These are phyloP conservation scores for Chymomyza amoena DNA, from an alignment of 2,888 invertebrate species.

Conservation along the genomic window DNA sequence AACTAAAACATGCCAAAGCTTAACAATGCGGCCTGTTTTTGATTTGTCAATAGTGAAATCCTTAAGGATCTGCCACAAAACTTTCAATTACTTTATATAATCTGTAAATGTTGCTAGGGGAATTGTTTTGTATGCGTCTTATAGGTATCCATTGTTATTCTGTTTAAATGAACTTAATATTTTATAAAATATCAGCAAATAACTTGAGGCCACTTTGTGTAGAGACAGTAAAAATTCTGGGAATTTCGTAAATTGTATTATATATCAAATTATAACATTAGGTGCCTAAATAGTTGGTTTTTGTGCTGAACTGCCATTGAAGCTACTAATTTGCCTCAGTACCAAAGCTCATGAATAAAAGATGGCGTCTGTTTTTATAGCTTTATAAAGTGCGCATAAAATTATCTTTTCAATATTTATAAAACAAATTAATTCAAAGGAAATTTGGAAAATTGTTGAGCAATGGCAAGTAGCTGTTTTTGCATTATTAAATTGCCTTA, in stretches of 20 bases:
- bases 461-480: no score
- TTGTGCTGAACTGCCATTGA: no score
- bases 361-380: no score
- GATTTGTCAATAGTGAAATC: neutral
- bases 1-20: neutral
- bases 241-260: neutral
- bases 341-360: no score
- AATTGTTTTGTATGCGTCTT: slow-evolving; percentile 7
- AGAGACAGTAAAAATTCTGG: neutral
- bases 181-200: neutral
- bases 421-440: no score
- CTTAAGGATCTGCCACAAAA: slow-evolving; percentile 22
- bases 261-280: neutral
- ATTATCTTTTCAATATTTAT: neutral
- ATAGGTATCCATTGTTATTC: slow-evolving; percentile 1
- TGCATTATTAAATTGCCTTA: no score
- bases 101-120: slow-evolving; percentile 53
- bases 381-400: neutral
- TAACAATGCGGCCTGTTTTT: neutral
- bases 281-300: neutral
- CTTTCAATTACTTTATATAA: slow-evolving; percentile 57
- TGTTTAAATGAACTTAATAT: neutral
- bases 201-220: neutral
- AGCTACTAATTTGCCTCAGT: no score
- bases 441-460: no score